A percentile compares a stretch with the other conserved stretches of the same genome.
Conservation (phyloP, 2,797 vertebrate species). For the Lagodon rhomboides region DNA sequence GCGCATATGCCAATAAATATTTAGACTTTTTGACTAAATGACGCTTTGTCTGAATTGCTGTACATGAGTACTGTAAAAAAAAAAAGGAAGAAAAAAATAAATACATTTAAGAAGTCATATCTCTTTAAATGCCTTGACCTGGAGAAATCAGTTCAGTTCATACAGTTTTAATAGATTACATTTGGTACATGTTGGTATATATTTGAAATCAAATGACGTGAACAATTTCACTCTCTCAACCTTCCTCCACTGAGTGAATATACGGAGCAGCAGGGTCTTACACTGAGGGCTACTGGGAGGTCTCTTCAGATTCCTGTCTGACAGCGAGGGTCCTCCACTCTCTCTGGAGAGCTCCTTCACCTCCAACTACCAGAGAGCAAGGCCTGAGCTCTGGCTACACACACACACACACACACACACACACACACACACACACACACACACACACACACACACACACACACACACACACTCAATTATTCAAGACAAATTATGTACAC, state of each 20-base stretch:
- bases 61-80: not conserved
- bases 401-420: conserved; percentile 28
- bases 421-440: conserved; percentile 29
- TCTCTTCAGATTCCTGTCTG: conserved; percentile 88
- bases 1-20: too few species aligned
- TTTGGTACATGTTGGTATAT: conserved; percentile 1
- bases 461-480: conserved; percentile 71
- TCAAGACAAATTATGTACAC: conserved; percentile 86
- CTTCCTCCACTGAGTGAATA: conserved; percentile 54
- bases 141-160: not conserved
- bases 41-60: not conserved
- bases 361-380: conserved; percentile 75
- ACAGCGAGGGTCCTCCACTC: conserved; percentile 86
- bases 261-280: conserved; percentile 66
- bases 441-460: conserved; percentile 31
- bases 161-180: not conserved
- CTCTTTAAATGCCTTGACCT: not conserved
- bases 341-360: conserved; percentile 84
- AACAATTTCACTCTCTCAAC: conserved; percentile 5
- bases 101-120: not conserved
- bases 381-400: conserved; percentile 63
- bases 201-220: conserved; percentile 5
- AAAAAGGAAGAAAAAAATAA: not conserved
- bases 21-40: not conserved
- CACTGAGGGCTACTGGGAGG: conserved; percentile 74